Conservation (phyloP, 2,113 vertebrate species). For the Chionis minor region DNA sequence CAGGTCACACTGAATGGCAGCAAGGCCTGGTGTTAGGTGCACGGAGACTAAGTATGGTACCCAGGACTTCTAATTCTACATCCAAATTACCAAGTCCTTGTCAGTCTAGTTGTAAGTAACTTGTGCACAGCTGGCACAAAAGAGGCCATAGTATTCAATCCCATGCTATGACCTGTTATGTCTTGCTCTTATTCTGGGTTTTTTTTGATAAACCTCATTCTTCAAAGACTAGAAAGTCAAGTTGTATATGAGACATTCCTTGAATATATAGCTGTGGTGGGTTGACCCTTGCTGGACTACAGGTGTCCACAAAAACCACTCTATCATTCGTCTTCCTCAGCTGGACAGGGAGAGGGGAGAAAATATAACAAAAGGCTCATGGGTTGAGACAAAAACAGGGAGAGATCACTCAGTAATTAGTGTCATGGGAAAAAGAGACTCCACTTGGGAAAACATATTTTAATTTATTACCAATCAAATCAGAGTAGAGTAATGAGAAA, state of each 20-base stretch:
- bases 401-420: background rate
- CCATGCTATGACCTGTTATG: background rate
- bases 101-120: background rate
- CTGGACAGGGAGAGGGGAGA: background rate
- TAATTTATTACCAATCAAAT: background rate
- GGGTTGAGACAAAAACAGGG: background rate
- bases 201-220: background rate
- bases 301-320: background rate
- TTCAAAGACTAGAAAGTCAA: background rate
- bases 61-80: background rate
- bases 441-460: background rate
- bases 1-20: too few species aligned
- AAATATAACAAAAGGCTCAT: background rate
- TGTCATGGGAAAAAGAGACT: background rate
- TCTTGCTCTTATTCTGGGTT: fast-evolving
- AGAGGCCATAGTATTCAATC: background rate
- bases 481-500: background rate
- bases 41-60: background rate
- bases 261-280: background rate
- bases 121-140: background rate
- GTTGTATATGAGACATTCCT: background rate
- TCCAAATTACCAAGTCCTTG: background rate
- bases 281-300: background rate
- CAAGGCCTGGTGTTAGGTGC: background rate
- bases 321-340: background rate